Percentiles rank a stretch among this genome's conserved stretches.
These are phyloP conservation scores for Planiliza haematocheilus DNA, from an alignment of 2,113 vertebrate genomes.

Conservation along the genomic window DNA sequence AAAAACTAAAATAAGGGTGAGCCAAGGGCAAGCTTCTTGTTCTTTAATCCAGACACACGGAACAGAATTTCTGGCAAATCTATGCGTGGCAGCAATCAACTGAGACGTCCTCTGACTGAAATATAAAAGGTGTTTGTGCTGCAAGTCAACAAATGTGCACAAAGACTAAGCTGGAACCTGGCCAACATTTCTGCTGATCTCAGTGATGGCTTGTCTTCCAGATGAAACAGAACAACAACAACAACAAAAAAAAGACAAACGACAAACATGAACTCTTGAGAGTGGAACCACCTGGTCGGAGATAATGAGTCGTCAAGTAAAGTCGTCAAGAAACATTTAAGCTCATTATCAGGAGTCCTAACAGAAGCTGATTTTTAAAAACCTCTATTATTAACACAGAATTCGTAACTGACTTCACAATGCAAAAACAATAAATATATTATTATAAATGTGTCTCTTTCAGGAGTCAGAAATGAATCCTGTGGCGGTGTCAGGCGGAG, in stretches of 20 bases:
- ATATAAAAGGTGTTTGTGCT: constrained; percentile 31
- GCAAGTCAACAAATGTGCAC: constrained; percentile 48
- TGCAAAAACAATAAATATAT: constrained; percentile 6
- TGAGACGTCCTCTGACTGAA: constrained; percentile 19
- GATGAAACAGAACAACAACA: constrained; percentile 33
- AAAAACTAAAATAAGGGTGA: constrained; percentile 1
- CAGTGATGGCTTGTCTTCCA: constrained; percentile 74
- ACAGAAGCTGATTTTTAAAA: constrained; percentile 23
- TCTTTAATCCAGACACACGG: neutral
- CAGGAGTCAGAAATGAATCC: constrained; percentile 7
- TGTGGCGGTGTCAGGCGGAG: constrained; percentile 14
- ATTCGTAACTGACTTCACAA: constrained; percentile 9
- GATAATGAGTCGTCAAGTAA: neutral
- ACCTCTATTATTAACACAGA: neutral
- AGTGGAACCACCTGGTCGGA: constrained; percentile 23
- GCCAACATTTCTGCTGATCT: constrained; percentile 45
- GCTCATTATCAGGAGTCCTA: neutral
- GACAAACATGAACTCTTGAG: constrained; percentile 8
- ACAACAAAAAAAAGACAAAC: neutral
- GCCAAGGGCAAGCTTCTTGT: neutral
- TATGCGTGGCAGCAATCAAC: neutral
- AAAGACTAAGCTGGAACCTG: constrained; percentile 26
- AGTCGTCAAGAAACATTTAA: neutral
- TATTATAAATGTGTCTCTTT: neutral
- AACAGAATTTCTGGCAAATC: constrained; percentile 14